Conservation (phyloP, 2,888 invertebrate species). For the Lochmaea capreae region DNA sequence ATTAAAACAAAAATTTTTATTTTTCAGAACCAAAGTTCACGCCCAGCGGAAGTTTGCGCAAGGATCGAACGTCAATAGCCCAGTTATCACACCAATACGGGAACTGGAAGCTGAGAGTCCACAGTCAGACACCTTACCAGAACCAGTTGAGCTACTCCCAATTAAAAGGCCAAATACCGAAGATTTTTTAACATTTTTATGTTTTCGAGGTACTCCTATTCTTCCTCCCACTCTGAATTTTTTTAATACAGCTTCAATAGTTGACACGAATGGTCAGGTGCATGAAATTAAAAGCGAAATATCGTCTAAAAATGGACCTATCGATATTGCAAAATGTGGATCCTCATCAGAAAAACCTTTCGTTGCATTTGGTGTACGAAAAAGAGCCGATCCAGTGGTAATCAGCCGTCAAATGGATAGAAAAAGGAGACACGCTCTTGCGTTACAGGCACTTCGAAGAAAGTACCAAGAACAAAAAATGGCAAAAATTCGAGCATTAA, state of each 20-base stretch:
- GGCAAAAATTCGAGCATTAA: constrained; percentile 68
- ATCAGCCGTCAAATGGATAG: constrained; percentile 65
- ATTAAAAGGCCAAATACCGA: constrained; percentile 83
- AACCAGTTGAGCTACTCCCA: constrained; percentile 72
- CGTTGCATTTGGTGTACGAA: constrained; percentile 70
- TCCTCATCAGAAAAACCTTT: constrained; percentile 62
- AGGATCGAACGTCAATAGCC: constrained; percentile 74
- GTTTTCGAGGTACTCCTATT: constrained; percentile 81
- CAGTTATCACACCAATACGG: constrained; percentile 71
- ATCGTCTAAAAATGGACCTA: constrained; percentile 60
- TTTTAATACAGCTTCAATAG: constrained; percentile 69
- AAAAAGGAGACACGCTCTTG: constrained; percentile 64
- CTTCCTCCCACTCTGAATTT: constrained; percentile 80
- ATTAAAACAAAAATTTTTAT: constrained; percentile 25
- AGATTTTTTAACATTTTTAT: constrained; percentile 87
- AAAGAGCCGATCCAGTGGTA: constrained; percentile 68
- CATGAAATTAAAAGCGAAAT: constrained; percentile 60
- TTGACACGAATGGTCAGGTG: constrained; percentile 61
- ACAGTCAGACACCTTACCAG: constrained; percentile 63
- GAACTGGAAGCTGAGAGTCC: constrained; percentile 70
- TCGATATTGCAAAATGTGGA: constrained; percentile 58
- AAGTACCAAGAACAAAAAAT: constrained; percentile 73
- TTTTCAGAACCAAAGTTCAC: constrained; percentile 79
- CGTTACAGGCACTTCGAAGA: constrained; percentile 70
- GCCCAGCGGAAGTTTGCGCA: constrained; percentile 91